A percentile compares a stretch with the other conserved stretches of the same genome.
These are phyloP conservation scores for Chascanopsetta lugubris DNA, from an alignment of 2,113 vertebrate genomes.

Conservation along the genomic window DNA sequence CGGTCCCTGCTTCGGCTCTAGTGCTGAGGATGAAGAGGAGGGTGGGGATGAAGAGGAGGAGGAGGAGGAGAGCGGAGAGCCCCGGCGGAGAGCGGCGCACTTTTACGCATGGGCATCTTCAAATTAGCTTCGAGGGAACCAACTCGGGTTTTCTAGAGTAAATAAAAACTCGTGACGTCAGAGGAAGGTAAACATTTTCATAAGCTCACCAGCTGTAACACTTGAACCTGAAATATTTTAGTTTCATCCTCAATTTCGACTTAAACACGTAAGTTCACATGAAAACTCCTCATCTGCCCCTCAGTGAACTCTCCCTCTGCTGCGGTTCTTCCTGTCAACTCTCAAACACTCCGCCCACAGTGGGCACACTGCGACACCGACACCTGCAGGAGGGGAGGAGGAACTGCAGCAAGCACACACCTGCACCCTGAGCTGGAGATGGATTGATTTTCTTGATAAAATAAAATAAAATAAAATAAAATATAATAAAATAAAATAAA, in stretches of 20 bases:
- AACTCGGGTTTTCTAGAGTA: neutral
- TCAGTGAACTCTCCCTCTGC: neutral
- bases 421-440: no score
- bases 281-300: neutral
- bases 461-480: no score
- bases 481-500: no score
- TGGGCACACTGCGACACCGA: neutral
- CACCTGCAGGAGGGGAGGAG: constrained; percentile 63
- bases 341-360: neutral
- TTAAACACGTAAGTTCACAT: no score
- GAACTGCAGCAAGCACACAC: neutral
- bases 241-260: no score
- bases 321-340: neutral
- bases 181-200: no score
- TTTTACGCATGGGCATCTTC: constrained; percentile 40
- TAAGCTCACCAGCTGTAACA: no score
- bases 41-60: neutral
- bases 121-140: neutral
- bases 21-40: constrained; percentile 28
- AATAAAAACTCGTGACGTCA: neutral
- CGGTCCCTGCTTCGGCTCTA: constrained; percentile 10
- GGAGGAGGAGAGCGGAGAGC: constrained; percentile 19
- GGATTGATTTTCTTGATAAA: no score
- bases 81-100: constrained; percentile 18
- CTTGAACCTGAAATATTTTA: no score